These are phyloP conservation scores for Heliangelus exortis DNA, from an alignment of 2,797 vertebrate genomes.

Conservation along the genomic window DNA sequence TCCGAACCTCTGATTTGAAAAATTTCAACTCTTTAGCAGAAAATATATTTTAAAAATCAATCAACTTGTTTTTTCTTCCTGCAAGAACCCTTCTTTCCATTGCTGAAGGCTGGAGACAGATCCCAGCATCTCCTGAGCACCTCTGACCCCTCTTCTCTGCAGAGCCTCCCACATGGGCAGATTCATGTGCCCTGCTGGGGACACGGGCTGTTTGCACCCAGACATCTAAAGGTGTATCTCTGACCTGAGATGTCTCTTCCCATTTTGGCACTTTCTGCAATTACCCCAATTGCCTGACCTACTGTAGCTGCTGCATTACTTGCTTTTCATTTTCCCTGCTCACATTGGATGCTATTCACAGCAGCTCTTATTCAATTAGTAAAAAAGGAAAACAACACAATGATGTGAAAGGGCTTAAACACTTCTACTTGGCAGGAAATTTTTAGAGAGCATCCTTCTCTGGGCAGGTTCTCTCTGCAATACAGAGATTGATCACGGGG, in stretches of 20 bases:
- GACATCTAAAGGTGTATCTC: neutral
- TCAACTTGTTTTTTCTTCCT: neutral
- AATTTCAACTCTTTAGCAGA: neutral
- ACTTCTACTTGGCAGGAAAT: neutral
- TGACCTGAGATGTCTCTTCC: neutral
- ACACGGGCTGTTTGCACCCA: neutral
- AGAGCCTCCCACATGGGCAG: neutral
- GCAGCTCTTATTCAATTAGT: neutral
- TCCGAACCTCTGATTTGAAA: neutral
- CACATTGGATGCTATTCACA: neutral
- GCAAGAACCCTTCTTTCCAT: neutral
- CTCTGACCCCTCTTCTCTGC: neutral
- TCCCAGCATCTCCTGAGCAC: neutral
- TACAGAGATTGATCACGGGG: neutral
- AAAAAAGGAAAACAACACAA: neutral
- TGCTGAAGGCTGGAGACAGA: neutral
- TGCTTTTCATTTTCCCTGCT: neutral
- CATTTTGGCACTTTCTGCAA: neutral
- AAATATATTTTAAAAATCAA: neutral
- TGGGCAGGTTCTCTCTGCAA: neutral
- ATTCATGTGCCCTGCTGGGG: neutral
- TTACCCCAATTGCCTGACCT: neutral
- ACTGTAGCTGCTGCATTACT: neutral
- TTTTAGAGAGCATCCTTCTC: neutral
- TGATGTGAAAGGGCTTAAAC: neutral